Base-by-base conservation (phyloP, 2,797 vertebrate genomes). In the Echiichthys vipera region DNA sequence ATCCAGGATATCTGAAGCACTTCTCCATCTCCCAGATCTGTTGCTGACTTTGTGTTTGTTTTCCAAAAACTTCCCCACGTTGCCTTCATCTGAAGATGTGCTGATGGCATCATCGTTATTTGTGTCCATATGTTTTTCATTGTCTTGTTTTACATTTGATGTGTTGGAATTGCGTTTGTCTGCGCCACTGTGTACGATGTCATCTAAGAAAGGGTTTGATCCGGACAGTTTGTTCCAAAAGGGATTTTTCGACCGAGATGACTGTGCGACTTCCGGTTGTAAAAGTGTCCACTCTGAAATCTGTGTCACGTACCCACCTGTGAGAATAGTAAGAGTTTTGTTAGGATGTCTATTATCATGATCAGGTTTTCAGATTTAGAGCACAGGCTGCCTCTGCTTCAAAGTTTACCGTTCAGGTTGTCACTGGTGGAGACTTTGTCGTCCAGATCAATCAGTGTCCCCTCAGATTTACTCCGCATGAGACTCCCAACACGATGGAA, bases 151-250 rank as follows among this genome's bases (percentile, higher is more conserved):
- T 73, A 94, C 77, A 27, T 90, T 82, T 0, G 94, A 94, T 54
- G 91, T 53, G 54, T 78, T 65, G 18, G 57, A 71, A 27, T 70
- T 84, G 24, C 90, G 71, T 49, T 88, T 90, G 56, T 93, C 94
- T 36, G 49, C 59, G 72, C 87, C 90, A 74, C 78, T 91, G 70
- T 93, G 89, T 61, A 95, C 91, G 62, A 99, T 96, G 42, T 99
- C 97, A 70, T 96, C 95, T 78, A 99, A 81, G 47, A 99, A 99
- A 54, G 98, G 98, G 79, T 99, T 99, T 25, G 97, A 99, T 72
- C 83, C 93, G 43, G 95, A 96, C 2, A 98, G 89, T 78, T 96
- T 95, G 64, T 94, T 96, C 97, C 97, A 98, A 88, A 99, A 99
- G 7, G 97, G 98, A 86, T 99, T 99, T 55, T 88, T 93, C 49